Evolutionary conservation across 2,797 vertebrate genomes (phyloP), one percentile per base, ranked within the genome.

Genomic region (Aldrovandia affinis): DNA sequence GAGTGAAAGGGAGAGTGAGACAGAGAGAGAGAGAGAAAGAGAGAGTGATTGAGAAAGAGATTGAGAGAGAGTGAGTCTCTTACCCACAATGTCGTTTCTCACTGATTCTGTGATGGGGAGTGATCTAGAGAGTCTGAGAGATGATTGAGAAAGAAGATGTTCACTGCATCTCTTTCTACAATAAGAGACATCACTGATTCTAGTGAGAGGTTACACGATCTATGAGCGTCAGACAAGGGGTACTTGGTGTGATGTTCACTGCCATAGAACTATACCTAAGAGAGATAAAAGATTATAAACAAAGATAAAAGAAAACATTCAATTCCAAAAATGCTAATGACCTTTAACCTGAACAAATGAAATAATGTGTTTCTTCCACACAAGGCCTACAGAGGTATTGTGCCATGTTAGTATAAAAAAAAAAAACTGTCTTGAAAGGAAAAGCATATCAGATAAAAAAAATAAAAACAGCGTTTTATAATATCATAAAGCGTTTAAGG

Each of bases 41-140:
- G 2, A 47, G 4, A 12, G 30, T 18, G 12, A 33, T n/a, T n/a
- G n/a, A 15, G 8, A 55, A 42, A 42, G 1, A 15, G 30, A 39
- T 39, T 44, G 47, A 28, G 14, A 52, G 39, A 47, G 20, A 44
- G 73, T 33, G 20, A 5, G 18, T 47, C 83, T 87, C 96, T 97
- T 95, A 99, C 98, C 98, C 86, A 99, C 97, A 15, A 99, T 99
- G 90, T 99, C 97, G 80, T 98, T 99, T 91, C 98, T 96, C 93
- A 97, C 97, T 87, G 95, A 95, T 90, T 99, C 98, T 78, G 97
- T 98, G 91, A 99, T 97, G 80, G 98, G 98, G 89, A 99, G 98
- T 78, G 98, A 98, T 90, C 96, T 97, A 93, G 93, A 92, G 98
- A 98, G 89, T 99, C 98, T 83, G 98, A 99, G 93, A 99, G 96